Evolutionary conservation across 2,888 invertebrate species (phyloP), one percentile per base, ranked within the genome.

Genomic region (Andrena praecox): DNA sequence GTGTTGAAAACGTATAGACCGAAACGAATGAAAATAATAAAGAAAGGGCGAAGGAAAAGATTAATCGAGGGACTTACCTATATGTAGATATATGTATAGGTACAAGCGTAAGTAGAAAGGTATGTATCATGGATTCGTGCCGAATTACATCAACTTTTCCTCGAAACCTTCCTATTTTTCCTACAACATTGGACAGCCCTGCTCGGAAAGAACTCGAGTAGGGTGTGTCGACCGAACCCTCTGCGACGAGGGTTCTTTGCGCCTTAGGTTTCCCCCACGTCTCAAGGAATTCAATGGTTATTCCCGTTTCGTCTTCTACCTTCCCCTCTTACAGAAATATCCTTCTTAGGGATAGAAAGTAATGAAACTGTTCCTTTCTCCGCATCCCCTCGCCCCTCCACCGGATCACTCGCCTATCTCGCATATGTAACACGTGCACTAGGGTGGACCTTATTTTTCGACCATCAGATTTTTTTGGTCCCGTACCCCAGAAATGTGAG

Each of bases 311-410:
- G 77, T 81, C 79, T 68, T 80, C 74, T 77, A 56, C 74, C 71
- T 64, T 81, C 77, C 80, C 71, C 69, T 64, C 70, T 73, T 59
- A 59, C 75, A 73, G 52, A 74, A 77, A 67, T 62, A 82, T 77
- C 80, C 77, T 73, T 77, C 77, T 72, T 64, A 77, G 88, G 91
- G 92, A 92, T 92, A 91, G 91, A 91, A 91, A 91, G 92, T 93
- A 93, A 93, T 92, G 93, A 93, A 93, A 93, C 92, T 92, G 93
- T 93, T 93, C 91, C 92, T 77, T 82, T 70, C 33, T 80, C 75
- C 89, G 8, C 33, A 6, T 29, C 60, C n/a, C 33, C 48, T 8
- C n/a, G 27, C 20, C 12, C 6, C 10, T 56, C 56, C 10, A 56
- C 56, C 10, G 24, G 31, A 42, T 42, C 27, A 12, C 8, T 35